These are phyloP conservation scores for Bombus balteatus DNA, from an alignment of 1,140 invertebrate species.

Conservation along the genomic window DNA sequence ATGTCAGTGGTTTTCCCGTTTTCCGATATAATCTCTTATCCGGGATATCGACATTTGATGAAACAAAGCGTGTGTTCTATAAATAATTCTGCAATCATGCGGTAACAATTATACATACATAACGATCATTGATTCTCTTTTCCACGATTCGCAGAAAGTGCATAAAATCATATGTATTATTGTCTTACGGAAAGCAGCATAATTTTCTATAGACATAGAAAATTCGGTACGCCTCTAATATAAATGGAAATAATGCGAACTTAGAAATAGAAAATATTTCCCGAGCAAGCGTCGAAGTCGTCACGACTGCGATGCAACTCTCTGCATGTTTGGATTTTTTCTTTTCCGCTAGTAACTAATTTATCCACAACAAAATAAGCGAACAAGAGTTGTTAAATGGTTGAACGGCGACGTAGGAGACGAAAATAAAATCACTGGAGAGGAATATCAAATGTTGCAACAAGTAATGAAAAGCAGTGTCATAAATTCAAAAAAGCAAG, in stretches of 20 bases:
- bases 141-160: not conserved
- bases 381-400: no score
- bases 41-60: slow-evolving; percentile 41
- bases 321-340: not conserved
- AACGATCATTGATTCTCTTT: slow-evolving; percentile 19
- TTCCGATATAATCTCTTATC: slow-evolving; percentile 32
- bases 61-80: slow-evolving; percentile 32
- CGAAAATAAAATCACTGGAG: not conserved
- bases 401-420: not conserved
- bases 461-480: not conserved
- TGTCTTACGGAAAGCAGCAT: not conserved
- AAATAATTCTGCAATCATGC: slow-evolving; percentile 42
- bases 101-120: slow-evolving; percentile 32
- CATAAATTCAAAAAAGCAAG: slow-evolving; percentile 12
- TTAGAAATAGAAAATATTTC: not conserved
- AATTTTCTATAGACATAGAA: not conserved
- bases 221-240: no score
- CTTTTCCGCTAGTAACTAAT: not conserved
- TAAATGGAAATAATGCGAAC: no score
- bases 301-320: not conserved
- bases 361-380: not conserved
- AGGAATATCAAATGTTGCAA: not conserved
- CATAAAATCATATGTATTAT: not conserved
- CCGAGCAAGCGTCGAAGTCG: not conserved
- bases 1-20: not conserved